Conservation (phyloP, 2,113 vertebrate species). For the Myodes glareolus region DNA sequence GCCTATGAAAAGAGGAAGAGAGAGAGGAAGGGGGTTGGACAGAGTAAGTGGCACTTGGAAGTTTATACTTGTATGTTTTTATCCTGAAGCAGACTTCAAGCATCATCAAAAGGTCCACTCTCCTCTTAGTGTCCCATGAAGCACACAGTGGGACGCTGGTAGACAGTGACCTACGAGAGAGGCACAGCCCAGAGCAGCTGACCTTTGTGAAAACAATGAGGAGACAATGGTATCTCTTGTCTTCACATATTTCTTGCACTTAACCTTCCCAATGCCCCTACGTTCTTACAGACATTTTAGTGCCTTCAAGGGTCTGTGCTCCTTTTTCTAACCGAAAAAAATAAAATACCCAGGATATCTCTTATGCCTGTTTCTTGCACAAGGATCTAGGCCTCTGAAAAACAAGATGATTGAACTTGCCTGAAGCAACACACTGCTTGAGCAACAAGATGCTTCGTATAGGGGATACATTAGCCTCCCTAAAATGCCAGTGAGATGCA, state of each 20-base stretch:
- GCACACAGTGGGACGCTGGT: neutral
- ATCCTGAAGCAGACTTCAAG: neutral
- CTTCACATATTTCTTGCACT: neutral
- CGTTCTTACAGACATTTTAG: constrained; percentile 12
- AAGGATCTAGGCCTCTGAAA: neutral
- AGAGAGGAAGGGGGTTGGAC: neutral
- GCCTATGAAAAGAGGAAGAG: neutral
- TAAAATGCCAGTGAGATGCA: neutral
- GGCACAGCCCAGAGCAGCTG: neutral
- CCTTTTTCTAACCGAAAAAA: neutral
- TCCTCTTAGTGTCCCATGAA: neutral
- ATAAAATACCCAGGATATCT: neutral
- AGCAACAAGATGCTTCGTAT: neutral
- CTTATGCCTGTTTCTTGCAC: neutral
- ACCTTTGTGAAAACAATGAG: constrained; percentile 30
- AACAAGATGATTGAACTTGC: neutral
- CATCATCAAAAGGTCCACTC: neutral
- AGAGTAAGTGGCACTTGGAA: neutral
- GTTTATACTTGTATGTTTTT: neutral
- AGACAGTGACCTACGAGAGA: neutral
- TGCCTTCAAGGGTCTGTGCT: neutral
- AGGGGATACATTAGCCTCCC: neutral
- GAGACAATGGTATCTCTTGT: neutral
- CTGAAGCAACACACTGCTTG: neutral
- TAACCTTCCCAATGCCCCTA: neutral